Evolutionary conservation across 2,797 vertebrate genomes (phyloP).

Genomic region (Crocidura indochinensis): DNA sequence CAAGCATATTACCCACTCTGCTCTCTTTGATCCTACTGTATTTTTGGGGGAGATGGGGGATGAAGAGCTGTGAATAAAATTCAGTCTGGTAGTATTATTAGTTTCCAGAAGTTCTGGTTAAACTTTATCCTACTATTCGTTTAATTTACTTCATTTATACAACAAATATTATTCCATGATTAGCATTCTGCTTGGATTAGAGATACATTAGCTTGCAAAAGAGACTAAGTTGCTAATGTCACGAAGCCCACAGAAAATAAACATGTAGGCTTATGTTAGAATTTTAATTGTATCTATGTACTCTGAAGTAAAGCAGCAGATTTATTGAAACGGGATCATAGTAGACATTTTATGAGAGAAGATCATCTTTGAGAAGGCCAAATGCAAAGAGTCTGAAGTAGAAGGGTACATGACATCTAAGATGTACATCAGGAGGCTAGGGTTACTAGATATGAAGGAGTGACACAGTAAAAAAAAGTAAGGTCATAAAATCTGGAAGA

Average conservation of each 20-base stretch:
- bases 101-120: neutral
- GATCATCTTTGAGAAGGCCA: neutral
- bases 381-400: neutral
- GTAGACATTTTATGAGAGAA: neutral
- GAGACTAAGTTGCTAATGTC: neutral
- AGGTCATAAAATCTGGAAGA: neutral
- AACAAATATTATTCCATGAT: neutral
- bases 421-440: neutral
- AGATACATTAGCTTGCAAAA: neutral
- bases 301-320: neutral
- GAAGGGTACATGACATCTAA: neutral
- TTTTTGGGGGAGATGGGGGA: neutral
- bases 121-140: neutral
- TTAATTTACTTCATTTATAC: slow-evolving; percentile 12
- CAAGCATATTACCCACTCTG: neutral
- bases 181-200: neutral
- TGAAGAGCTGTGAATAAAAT: neutral
- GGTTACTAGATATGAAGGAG: neutral
- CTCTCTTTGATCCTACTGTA: neutral
- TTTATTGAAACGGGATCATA: neutral
- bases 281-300: neutral
- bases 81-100: neutral
- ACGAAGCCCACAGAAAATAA: neutral
- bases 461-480: neutral
- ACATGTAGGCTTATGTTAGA: neutral